A percentile compares a stretch with the other conserved stretches of the same genome.
Conservation (phyloP, 2,113 vertebrate species). For the Oreocharis arfaki region DNA sequence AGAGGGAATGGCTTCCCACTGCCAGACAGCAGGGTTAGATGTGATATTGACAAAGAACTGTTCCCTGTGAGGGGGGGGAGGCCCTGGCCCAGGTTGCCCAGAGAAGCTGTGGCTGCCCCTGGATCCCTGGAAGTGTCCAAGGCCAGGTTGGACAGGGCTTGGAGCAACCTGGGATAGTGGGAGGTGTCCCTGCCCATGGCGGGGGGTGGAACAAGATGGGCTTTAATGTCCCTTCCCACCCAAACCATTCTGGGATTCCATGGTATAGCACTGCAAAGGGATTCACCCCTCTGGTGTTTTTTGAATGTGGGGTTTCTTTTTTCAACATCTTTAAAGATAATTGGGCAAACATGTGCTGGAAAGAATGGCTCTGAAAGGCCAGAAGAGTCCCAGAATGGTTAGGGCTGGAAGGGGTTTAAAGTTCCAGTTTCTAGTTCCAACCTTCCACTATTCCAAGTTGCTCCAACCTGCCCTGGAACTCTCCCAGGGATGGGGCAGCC, state of each 20-base stretch:
- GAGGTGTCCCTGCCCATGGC: background rate
- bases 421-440: background rate
- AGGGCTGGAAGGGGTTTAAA: background rate
- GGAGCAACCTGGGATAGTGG: accelerated
- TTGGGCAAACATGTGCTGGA: background rate
- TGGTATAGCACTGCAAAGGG: background rate
- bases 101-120: background rate
- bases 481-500: background rate
- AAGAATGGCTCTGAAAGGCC: background rate
- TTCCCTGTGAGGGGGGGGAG: accelerated
- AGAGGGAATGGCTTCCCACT: background rate
- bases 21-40: accelerated
- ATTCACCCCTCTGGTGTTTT: background rate
- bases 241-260: background rate
- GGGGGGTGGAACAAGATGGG: accelerated
- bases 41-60: background rate
- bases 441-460: accelerated
- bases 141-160: accelerated
- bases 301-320: background rate
- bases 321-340: background rate
- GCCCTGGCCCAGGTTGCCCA: background rate
- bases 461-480: accelerated
- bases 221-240: background rate
- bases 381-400: background rate
- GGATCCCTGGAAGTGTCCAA: background rate